Conservation (phyloP, 2,113 vertebrate genomes). For the Scortum barcoo region DNA sequence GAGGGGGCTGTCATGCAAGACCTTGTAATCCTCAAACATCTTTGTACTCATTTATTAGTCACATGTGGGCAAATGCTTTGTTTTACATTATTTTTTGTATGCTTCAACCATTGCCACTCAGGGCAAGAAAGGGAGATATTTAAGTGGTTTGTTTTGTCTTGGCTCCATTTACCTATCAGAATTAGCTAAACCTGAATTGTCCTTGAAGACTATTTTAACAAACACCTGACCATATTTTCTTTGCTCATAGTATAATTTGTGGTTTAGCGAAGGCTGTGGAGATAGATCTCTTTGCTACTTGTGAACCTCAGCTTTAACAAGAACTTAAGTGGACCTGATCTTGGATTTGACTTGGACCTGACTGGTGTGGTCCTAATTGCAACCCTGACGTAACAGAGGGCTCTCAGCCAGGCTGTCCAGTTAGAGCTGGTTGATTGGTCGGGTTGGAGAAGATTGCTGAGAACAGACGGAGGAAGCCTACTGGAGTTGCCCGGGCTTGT, state of each 20-base stretch:
- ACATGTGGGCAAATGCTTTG: neutral
- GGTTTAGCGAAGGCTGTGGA: neutral
- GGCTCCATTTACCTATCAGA: neutral
- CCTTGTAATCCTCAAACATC: neutral
- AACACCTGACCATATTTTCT: neutral
- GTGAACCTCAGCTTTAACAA: neutral
- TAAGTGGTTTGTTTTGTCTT: neutral
- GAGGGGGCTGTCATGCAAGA: too few species aligned
- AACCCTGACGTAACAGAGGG: conserved; percentile 32
- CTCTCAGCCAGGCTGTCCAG: conserved; percentile 26
- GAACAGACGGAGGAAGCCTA: conserved; percentile 56
- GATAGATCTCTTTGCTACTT: neutral
- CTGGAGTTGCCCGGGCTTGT: conserved; percentile 28
- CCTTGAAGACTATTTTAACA: neutral
- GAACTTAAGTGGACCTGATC: neutral
- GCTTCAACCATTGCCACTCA: neutral
- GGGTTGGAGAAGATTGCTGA: conserved; percentile 27
- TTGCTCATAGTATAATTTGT: neutral
- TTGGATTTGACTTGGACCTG: conserved; percentile 7
- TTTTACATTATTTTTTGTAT: neutral
- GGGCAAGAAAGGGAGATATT: neutral
- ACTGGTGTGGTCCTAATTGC: conserved; percentile 18
- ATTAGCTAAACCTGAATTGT: neutral
- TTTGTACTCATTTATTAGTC: neutral
- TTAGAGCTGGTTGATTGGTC: conserved; percentile 9